Base-by-base conservation (phyloP, 1,140 invertebrate genomes). In the Sitodiplosis mosellana region DNA sequence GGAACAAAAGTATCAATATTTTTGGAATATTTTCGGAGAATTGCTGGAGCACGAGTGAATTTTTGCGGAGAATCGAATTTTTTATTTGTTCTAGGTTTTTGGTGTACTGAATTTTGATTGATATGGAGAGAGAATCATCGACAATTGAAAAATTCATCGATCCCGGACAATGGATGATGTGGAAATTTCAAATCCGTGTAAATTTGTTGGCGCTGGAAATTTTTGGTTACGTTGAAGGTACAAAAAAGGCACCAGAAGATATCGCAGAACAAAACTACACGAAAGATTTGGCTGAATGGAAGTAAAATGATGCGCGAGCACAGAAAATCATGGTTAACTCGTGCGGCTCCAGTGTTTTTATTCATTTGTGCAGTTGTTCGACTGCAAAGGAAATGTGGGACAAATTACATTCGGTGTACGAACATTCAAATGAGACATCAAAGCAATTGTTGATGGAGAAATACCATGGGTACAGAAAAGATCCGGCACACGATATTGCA, bases 381-480 rank as follows among this genome's bases (percentile, higher is more conserved):
- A 54, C 47, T 37, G 52, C 59, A 17, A 54, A 55, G 10, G 56
- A 56, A 38, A 66, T 66, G 61, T 67, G 60, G 60, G 45, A 42
- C 14, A 57, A 58, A 18, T 45, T 66, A 1, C 17, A 46, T 1
- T 52, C 55, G 36, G 51, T 66, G 1, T 63, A 63, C 41, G 64
- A 66, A 34, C 57, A 63, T 18, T 63, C 59, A 51, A 56, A 57
- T 0, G 57, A 63, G 46, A 55, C 55, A 2, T 60, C 49, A 22
- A 51, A 61, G 0, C 59, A 68, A 44, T 51, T 64, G 17, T 44
- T 64, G 7, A 55, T 63, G 42, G 55, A 66, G 50, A 42, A 57
- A 18, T 65, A 59, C 49, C 65, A 54, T 44, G 34, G 38, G 19
- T 49, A 49, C n/a, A 49, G 48, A 11, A 56, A 52, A 33, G 50